Evolutionary conservation across 2,113 vertebrate species (phyloP).

Genomic region (Solea senegalensis): DNA sequence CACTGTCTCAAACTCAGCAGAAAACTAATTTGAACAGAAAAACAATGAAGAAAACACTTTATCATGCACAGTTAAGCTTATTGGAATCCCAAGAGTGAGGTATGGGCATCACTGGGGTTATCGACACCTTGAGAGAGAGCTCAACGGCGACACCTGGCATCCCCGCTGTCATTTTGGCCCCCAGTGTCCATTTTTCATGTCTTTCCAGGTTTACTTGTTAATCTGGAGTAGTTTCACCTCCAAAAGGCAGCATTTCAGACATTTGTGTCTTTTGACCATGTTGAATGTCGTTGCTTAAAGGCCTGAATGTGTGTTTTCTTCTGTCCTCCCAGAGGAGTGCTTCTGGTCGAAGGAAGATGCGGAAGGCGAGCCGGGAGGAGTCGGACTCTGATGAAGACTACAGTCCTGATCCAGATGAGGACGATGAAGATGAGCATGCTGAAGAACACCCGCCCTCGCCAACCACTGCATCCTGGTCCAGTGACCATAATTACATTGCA

Average conservation of each 20-base stretch:
- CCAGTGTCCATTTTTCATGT: no score
- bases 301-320: conserved; percentile 45
- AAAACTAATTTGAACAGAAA: no score
- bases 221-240: not conserved
- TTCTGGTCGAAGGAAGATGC: conserved; percentile 76
- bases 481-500: conserved; percentile 99
- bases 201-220: no score
- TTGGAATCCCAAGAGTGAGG: no score
- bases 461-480: conserved; percentile 94
- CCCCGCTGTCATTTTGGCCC: no score
- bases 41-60: no score
- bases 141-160: no score
- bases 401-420: conserved; percentile 61
- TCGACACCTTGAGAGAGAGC: no score
- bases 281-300: conserved; percentile 11
- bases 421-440: conserved; percentile 80
- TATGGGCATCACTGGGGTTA: no score
- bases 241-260: not conserved
- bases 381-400: conserved; percentile 74
- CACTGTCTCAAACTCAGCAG: no score
- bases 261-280: not conserved
- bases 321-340: conserved; percentile 75
- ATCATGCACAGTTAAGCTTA: no score
- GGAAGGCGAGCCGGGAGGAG: conserved; percentile 72
- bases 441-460: conserved; percentile 81